These are phyloP conservation scores for Eupeodes latifasciatus DNA, from an alignment of 2,888 invertebrate species.

Conservation along the genomic window DNA sequence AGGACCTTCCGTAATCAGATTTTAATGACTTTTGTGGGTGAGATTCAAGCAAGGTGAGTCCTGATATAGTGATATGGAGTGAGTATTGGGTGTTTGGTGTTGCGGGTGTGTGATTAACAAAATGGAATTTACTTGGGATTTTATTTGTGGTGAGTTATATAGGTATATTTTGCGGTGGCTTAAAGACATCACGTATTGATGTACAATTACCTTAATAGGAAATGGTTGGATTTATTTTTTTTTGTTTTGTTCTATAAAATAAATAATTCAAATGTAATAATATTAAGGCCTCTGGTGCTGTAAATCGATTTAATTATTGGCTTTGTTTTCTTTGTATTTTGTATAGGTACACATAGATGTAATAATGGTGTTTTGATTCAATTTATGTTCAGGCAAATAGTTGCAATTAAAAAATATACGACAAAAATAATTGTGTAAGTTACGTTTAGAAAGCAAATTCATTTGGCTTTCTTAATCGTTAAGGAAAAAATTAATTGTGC, in stretches of 20 bases:
- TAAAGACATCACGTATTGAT: conserved; percentile 19
- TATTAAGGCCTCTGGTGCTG: neutral
- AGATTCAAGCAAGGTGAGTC: neutral
- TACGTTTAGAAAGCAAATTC: too few relatives aligned
- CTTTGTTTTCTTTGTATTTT: conserved; percentile 3
- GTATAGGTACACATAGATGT: neutral
- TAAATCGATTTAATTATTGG: neutral
- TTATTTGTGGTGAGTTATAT: conserved; percentile 14
- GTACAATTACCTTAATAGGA: conserved; percentile 11
- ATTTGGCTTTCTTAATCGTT: too few relatives aligned
- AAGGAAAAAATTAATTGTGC: too few relatives aligned
- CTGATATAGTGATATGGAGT: neutral
- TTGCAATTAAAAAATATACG: neutral
- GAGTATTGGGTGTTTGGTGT: too few relatives aligned
- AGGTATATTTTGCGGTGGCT: conserved; percentile 19
- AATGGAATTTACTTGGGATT: too few relatives aligned
- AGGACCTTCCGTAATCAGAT: conserved; percentile 23
- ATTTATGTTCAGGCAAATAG: neutral
- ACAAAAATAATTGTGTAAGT: too few relatives aligned
- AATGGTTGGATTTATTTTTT: conserved; percentile 16
- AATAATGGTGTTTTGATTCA: neutral
- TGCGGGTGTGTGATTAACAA: too few relatives aligned
- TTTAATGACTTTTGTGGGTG: conserved; percentile 26
- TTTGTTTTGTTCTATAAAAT: neutral
- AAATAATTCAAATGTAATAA: neutral